These are phyloP conservation scores for Apomyelois bistriatella DNA, from an alignment of 2,888 invertebrate genomes.

Conservation along the genomic window DNA sequence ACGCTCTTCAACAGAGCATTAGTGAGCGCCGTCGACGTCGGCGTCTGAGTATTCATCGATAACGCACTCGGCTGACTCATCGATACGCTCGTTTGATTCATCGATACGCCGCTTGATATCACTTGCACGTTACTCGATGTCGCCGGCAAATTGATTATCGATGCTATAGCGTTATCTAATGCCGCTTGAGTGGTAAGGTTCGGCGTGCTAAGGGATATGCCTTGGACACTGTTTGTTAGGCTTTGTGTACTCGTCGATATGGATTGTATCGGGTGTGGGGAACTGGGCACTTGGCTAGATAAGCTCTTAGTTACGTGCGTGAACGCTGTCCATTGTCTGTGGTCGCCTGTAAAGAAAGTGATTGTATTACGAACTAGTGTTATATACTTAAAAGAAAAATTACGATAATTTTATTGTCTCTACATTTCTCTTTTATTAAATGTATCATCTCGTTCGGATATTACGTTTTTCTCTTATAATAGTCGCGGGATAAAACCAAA, in stretches of 20 bases:
- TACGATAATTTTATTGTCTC: too few species aligned
- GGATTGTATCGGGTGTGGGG: conserved; percentile 45
- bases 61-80: conserved; percentile 26
- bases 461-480: too few species aligned
- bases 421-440: too few species aligned
- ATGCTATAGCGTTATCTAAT: conserved; percentile 65
- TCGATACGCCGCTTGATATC: conserved; percentile 61
- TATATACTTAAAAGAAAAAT: too few species aligned
- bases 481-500: too few species aligned
- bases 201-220: conserved; percentile 59
- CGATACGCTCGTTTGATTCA: conserved; percentile 40
- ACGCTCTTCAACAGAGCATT: conserved; percentile 63
- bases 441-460: too few species aligned
- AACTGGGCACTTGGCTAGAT: conserved; percentile 43
- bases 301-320: conserved; percentile 48
- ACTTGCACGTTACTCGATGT: conserved; percentile 53
- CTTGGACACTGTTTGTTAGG: conserved; percentile 65
- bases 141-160: conserved; percentile 65
- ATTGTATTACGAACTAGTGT: too few species aligned
- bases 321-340: conserved; percentile 66
- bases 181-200: conserved; percentile 57
- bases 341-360: conserved; percentile 49
- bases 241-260: conserved; percentile 49
- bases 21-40: conserved; percentile 39
- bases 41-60: conserved; percentile 30